Base-by-base conservation (phyloP, 2,113 vertebrate genomes). In the Neogale vison region DNA sequence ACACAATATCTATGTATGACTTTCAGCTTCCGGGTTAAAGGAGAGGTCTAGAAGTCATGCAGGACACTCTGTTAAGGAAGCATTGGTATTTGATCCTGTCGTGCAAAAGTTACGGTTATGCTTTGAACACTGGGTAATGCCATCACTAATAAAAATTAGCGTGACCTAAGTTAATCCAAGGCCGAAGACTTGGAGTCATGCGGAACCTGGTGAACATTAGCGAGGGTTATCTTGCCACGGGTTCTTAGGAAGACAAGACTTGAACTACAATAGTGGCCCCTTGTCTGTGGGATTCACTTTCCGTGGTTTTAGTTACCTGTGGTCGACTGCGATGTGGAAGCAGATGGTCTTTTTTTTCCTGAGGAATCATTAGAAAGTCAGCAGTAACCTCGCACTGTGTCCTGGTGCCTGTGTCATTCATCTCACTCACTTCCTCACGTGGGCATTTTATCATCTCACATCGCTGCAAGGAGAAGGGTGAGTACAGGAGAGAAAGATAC, bases 121-220 rank as follows among this genome's bases (percentile, higher is more conserved):
- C 12, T 74, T 82, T 88, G 93, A 90, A 88, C 34, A 7, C 65
- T 63, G 71, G 50, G 17, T 86, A 47, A 85, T 95, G 26, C 57
- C 79, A 72, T 31, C 39, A 50, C 65, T 90, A 88, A 93, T 92
- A 82, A 94, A 96, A 97, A 81, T 77, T 47, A 94, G 94, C 72
- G 50, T 31, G 45, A 74, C 18, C 90, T 80, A 63, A 61, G 24
- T 63, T 89, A 67, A 92, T 86, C 29, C 45, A 77, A 79, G 61
- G 77, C 39, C 71, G 89, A 42, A 85, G 57, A 34, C 24, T 57
- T 42, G 24, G 67, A 86, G 50, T 83, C 74, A 26, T 45, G n/a
- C 11, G 36, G 61, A 85, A 93, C 88, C 69, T 39, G 26, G 20
- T 24, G 65, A 29, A 42, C 7, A 29, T 34, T 42, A 65, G 52